Conservation (phyloP, 1,140 invertebrate genomes). For the Schmidtea mediterranea region DNA sequence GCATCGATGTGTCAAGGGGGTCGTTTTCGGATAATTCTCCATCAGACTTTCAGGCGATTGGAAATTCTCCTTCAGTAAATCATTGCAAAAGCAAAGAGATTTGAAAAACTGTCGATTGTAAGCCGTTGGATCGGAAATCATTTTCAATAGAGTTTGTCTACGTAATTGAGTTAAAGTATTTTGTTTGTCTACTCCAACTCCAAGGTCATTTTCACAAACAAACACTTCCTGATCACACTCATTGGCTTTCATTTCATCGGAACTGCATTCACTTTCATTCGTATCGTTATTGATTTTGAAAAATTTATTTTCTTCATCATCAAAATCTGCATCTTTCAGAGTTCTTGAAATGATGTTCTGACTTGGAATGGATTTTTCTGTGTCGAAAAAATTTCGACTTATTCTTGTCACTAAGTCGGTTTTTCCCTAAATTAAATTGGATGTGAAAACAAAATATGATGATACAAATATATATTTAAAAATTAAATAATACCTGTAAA, state of each 20-base stretch:
- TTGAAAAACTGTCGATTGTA: slow-evolving; percentile 47
- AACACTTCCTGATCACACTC: slow-evolving; percentile 9
- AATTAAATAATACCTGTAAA: too few relatives aligned
- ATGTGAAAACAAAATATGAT: too few relatives aligned
- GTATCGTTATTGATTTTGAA: background rate
- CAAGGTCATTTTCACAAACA: slow-evolving; percentile 12
- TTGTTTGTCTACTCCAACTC: slow-evolving; percentile 19
- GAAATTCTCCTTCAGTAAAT: background rate
- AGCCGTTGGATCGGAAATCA: slow-evolving; percentile 75
- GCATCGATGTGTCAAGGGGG: too few relatives aligned
- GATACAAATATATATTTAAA: too few relatives aligned
- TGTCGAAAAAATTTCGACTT: too few relatives aligned
- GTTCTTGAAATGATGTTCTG: background rate
- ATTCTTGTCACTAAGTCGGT: too few relatives aligned
- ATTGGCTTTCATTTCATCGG: slow-evolving; percentile 5
- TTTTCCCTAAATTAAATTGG: too few relatives aligned
- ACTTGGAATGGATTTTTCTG: too few relatives aligned
- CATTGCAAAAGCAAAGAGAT: slow-evolving; percentile 11
- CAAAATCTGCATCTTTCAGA: background rate
- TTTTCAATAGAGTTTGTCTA: slow-evolving; percentile 72
- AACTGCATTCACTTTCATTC: background rate
- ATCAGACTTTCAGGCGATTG: too few relatives aligned
- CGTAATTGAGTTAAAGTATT: slow-evolving; percentile 13
- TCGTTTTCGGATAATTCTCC: too few relatives aligned
- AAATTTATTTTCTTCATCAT: background rate